Conservation (phyloP, 2,888 invertebrate species). For the Meta bourneti region DNA sequence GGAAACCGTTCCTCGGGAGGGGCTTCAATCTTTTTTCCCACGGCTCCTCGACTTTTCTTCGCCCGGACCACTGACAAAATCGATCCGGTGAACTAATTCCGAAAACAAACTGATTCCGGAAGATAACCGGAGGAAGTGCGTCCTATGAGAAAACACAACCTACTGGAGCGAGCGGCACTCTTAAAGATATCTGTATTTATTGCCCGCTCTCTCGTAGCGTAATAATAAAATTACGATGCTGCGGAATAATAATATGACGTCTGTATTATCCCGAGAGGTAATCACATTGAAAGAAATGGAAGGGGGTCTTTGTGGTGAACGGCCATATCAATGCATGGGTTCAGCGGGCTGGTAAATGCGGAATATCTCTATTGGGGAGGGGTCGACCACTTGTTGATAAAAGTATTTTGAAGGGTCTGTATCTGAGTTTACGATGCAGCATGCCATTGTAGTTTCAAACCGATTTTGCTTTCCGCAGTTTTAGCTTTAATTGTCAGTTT, state of each 20-base stretch:
- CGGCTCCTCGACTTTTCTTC: background rate
- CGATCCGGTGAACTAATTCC: conserved; percentile 20
- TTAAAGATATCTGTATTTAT: conserved; percentile 66
- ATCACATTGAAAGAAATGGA: conserved; percentile 75
- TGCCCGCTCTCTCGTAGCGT: conserved; percentile 69
- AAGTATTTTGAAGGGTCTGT: background rate
- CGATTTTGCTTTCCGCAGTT: too few species aligned
- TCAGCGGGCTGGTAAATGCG: conserved; percentile 69
- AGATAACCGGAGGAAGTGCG: conserved; percentile 34
- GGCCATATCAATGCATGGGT: conserved; percentile 51
- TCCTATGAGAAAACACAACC: conserved; percentile 37
- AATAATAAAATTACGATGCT: conserved; percentile 69
- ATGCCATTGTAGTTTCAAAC: too few species aligned
- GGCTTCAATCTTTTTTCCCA: background rate
- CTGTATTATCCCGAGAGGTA: conserved; percentile 54
- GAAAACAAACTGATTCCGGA: conserved; percentile 45
- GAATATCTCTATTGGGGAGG: conserved; percentile 48
- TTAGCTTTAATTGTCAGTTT: background rate
- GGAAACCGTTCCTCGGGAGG: background rate
- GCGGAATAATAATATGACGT: conserved; percentile 62
- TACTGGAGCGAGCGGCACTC: conserved; percentile 32
- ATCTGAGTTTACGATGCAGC: too few species aligned
- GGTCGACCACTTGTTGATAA: conserved; percentile 6
- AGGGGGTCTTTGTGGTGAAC: conserved; percentile 67
- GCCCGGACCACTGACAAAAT: background rate